These are phyloP conservation scores for Empis livida DNA, from an alignment of 2,888 invertebrate genomes.

Conservation along the genomic window DNA sequence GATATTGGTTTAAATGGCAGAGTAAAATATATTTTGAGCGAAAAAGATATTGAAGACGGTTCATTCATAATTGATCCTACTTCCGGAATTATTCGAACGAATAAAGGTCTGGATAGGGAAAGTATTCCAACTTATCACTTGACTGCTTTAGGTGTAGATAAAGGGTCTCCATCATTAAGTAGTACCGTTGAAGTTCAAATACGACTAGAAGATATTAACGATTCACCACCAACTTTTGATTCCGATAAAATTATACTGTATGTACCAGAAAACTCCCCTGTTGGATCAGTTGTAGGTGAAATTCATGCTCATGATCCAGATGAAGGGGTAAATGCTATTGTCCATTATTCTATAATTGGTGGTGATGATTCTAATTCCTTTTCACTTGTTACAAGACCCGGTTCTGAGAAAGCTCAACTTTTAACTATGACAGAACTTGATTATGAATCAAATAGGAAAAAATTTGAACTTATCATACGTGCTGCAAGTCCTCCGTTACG, in stretches of 20 bases:
- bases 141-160: conserved; percentile 78
- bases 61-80: conserved; percentile 87
- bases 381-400: conserved; percentile 64
- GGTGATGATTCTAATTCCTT: conserved; percentile 85
- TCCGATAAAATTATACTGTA: conserved; percentile 78
- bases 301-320: conserved; percentile 86
- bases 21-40: conserved; percentile 63
- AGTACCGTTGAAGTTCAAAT: conserved; percentile 62
- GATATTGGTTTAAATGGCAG: conserved; percentile 81
- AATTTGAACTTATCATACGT: conserved; percentile 74
- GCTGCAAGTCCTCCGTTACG: conserved; percentile 84
- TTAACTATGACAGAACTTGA: conserved; percentile 85
- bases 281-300: conserved; percentile 86
- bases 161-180: conserved; percentile 67
- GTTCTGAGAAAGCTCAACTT: conserved; percentile 74
- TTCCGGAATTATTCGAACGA: conserved; percentile 82
- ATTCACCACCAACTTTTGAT: conserved; percentile 80
- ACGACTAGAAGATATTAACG: conserved; percentile 77
- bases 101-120: conserved; percentile 83
- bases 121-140: conserved; percentile 73
- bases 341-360: conserved; percentile 89
- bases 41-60: conserved; percentile 66
- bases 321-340: conserved; percentile 79
- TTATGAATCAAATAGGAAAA: conserved; percentile 88
- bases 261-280: conserved; percentile 91